Base-by-base conservation (phyloP, 2,888 invertebrate species). In the Lepidocyrtinus sp. region DNA sequence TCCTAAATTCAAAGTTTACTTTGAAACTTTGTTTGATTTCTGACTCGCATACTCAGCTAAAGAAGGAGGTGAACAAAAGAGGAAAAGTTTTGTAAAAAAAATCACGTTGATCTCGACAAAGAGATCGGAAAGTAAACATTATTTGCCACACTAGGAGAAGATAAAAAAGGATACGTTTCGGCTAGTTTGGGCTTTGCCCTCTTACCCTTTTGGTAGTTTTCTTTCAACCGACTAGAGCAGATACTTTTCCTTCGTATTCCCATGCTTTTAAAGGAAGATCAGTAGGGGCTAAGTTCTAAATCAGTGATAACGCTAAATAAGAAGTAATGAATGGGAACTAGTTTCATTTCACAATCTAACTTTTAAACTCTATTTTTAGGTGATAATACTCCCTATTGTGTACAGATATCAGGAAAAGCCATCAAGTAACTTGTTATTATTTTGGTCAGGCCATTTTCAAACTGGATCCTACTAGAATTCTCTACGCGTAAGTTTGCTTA, bases 21-120 rank as follows among this genome's bases (percentile, higher is more conserved):
- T 69, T 46, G 21, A 21, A 75, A 62, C 68, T 75, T 68, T 75
- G 62, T 76, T 76, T 64, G 69, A 76, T 61, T 76, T 76, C 27
- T 50, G 45, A 65, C 27, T 65, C 65, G 22, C 12, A 25, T 26
- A 63, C 55, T 76, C 70, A 24, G 50, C 24, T 46, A 55, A 62
- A 59, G 21, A 3, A 61, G 59, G 55, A 59, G 22, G 59, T 59
- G 59, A 59, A 50, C 50, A 50, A 50, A 59, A 59, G 21, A 7
- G 59, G 21, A 59, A 59, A 59, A 59, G 19, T 59, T 59, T 21
- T 59, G 59, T 59, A 21, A 59, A 59, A 59, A 59, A n/a, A 59
- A 59, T 59, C 59, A 59, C 59, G 59, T 59, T 59, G 59, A 59
- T 59, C 59, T 21, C 59, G 9, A 59, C 59, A 59, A 59, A 59